These are phyloP conservation scores for Rotaria sp. DNA, from an alignment of 2,888 invertebrate genomes.

Conservation along the genomic window DNA sequence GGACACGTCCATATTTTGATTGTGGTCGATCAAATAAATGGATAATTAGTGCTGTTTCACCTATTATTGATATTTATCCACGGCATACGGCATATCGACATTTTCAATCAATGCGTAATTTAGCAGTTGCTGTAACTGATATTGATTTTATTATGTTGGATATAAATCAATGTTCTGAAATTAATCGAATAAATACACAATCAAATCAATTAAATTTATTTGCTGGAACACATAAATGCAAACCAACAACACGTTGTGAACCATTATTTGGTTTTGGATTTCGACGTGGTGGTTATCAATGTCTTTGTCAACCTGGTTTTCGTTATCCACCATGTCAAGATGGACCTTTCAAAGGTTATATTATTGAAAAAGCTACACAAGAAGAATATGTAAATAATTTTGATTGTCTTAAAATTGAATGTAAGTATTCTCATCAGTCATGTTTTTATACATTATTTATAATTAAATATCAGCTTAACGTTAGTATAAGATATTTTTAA, in stretches of 20 bases:
- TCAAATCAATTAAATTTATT: constrained; percentile 64
- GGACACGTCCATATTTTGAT: constrained; percentile 89
- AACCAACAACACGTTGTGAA: constrained; percentile 84
- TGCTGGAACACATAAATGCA: constrained; percentile 80
- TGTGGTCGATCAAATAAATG: constrained; percentile 89
- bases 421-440: constrained; percentile 59
- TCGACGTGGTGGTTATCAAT: constrained; percentile 70
- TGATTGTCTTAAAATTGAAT: constrained; percentile 80
- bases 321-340: constrained; percentile 77
- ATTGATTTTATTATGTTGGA: constrained; percentile 92
- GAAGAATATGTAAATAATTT: constrained; percentile 80
- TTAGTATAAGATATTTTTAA: too few relatives aligned
- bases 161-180: constrained; percentile 87
- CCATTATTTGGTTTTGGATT: constrained; percentile 92
- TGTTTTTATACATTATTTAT: too few relatives aligned
- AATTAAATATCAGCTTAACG: too few relatives aligned
- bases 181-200: constrained; percentile 67
- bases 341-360: constrained; percentile 82
- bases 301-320: constrained; percentile 72
- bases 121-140: constrained; percentile 82
- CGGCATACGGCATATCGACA: constrained; percentile 46
- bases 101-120: constrained; percentile 59
- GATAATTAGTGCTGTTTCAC: constrained; percentile 84
- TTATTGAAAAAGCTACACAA: constrained; percentile 81
- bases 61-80: constrained; percentile 88